These are phyloP conservation scores for Nothobranchius kuhntae DNA, from an alignment of 2,113 vertebrate species.

Conservation along the genomic window DNA sequence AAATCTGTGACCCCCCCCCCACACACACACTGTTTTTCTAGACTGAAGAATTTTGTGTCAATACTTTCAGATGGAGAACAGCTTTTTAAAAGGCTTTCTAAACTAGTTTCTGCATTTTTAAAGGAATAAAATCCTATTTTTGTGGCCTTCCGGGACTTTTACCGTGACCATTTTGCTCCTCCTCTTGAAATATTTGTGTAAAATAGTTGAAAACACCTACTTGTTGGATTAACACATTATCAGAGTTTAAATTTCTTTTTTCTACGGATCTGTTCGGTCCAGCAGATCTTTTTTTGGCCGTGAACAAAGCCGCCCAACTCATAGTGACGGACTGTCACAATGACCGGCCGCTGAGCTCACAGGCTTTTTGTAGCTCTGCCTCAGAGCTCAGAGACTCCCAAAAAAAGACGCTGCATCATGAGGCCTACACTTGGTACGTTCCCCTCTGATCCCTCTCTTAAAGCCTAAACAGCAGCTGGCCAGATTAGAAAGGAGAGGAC, in stretches of 20 bases:
- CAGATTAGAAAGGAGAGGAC: conserved; percentile 80
- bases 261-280: conserved; percentile 7
- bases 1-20: too few species aligned
- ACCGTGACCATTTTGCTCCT: too few species aligned
- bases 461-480: conserved; percentile 80
- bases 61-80: too few species aligned
- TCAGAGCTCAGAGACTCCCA: conserved; percentile 88
- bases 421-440: conserved; percentile 81
- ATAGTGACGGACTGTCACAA: conserved; percentile 72
- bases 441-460: conserved; percentile 83
- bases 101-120: too few species aligned
- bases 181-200: too few species aligned
- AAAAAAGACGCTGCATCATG: conserved; percentile 92
- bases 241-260: background rate
- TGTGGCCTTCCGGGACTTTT: too few species aligned
- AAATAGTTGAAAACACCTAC: too few species aligned
- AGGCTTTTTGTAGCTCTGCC: conserved; percentile 90
- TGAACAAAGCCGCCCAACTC: conserved; percentile 67
- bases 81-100: too few species aligned
- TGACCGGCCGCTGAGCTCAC: conserved; percentile 84
- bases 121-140: too few species aligned
- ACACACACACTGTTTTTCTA: too few species aligned
- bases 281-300: conserved; percentile 84
- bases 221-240: too few species aligned
- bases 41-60: too few species aligned